A percentile compares a stretch with the other conserved stretches of the same genome.
Conservation (phyloP, 1,140 invertebrate genomes). For the Drosophila persimilis region DNA sequence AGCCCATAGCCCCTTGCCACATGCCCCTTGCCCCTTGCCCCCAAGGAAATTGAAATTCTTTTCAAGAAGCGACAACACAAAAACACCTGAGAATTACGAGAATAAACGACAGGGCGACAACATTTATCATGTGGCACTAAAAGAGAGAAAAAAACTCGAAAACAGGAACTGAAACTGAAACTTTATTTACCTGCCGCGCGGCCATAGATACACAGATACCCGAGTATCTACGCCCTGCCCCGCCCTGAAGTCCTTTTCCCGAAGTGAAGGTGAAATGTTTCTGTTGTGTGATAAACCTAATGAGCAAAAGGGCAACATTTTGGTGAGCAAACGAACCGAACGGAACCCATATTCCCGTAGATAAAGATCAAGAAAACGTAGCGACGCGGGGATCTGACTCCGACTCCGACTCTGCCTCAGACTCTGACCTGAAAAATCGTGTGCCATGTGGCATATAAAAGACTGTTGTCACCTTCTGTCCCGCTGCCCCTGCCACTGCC, state of each 20-base stretch:
- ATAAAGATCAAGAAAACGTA: constrained; percentile 34
- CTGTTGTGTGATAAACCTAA: constrained; percentile 75
- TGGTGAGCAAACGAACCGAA: constrained; percentile 16
- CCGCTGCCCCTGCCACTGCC: neutral
- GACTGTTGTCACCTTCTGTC: constrained; percentile 68
- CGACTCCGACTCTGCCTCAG: no score
- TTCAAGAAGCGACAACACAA: constrained; percentile 39
- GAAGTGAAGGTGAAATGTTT: constrained; percentile 68
- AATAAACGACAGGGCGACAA: constrained; percentile 7
- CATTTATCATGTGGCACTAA: constrained; percentile 70
- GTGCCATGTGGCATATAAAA: constrained; percentile 62
- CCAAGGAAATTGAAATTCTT: no score
- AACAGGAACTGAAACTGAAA: constrained; percentile 51
- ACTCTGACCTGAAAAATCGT: constrained; percentile 28
- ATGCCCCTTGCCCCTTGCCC: constrained; percentile 5
- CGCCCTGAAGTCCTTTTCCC: neutral
- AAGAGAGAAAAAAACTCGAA: constrained; percentile 20
- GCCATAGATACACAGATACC: neutral
- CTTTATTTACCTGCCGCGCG: constrained; percentile 57
- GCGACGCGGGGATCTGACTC: neutral
- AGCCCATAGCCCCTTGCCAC: neutral
- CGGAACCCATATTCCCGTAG: neutral
- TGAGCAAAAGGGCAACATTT: constrained; percentile 55
- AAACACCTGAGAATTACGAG: constrained; percentile 56
- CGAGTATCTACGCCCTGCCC: no score